Conservation (phyloP, 2,797 vertebrate species). For the Xenopus petersii region DNA sequence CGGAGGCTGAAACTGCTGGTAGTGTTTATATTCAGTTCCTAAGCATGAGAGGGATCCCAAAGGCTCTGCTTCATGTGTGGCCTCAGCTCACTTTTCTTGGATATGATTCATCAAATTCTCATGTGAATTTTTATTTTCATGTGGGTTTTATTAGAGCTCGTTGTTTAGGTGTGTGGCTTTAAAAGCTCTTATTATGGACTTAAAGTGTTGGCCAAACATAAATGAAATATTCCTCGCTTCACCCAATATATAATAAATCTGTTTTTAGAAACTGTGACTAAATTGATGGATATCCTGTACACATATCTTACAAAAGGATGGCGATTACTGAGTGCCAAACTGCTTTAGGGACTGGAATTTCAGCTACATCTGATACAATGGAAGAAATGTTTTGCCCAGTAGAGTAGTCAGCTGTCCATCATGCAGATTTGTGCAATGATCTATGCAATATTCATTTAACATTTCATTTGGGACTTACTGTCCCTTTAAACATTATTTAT, state of each 20-base stretch:
- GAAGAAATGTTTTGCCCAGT: too few relatives aligned
- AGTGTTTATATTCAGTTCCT: background rate
- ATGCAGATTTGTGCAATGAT: too few relatives aligned
- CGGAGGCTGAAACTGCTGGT: background rate
- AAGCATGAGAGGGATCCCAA: background rate
- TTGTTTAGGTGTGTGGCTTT: slow-evolving; percentile 6
- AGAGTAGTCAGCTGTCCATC: too few relatives aligned
- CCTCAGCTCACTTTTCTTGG: background rate
- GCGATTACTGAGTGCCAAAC: too few relatives aligned
- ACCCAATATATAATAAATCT: background rate
- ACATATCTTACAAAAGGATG: too few relatives aligned
- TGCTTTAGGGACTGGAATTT: too few relatives aligned
- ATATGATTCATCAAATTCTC: slow-evolving; percentile 1
- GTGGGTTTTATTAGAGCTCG: slow-evolving; percentile 2
- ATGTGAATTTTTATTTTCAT: background rate
- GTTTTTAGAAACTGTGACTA: too few relatives aligned
- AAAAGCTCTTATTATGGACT: background rate
- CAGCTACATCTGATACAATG: too few relatives aligned
- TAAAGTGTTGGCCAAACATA: background rate
- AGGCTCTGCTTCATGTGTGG: slow-evolving; percentile 2
- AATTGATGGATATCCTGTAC: too few relatives aligned
- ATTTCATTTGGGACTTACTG: too few relatives aligned
- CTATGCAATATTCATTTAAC: too few relatives aligned
- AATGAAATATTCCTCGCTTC: background rate
- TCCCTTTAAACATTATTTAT: too few relatives aligned